These are phyloP conservation scores for Cactoblastis cactorum DNA, from an alignment of 2,888 invertebrate species.

Conservation along the genomic window DNA sequence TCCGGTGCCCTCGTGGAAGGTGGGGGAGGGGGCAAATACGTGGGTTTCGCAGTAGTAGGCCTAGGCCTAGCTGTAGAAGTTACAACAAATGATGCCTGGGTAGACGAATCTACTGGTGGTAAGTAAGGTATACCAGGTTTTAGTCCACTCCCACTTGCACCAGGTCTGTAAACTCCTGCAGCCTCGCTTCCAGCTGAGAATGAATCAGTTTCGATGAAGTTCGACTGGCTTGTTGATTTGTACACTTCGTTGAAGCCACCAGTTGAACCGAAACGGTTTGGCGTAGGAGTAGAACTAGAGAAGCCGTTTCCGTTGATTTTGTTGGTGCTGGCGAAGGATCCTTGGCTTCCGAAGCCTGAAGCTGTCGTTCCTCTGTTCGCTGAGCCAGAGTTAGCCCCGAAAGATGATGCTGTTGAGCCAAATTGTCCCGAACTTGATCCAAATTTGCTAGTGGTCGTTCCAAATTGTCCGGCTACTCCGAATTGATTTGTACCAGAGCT, in stretches of 20 bases:
- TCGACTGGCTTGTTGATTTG: conserved; percentile 53
- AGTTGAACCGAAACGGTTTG: conserved; percentile 34
- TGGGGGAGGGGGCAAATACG: conserved; percentile 45
- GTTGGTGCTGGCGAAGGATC: conserved; percentile 17
- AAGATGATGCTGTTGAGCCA: conserved; percentile 15
- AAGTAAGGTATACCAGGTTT: conserved; percentile 74
- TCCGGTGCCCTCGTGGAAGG: no score
- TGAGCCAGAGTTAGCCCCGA: conserved; percentile 24
- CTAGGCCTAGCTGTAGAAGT: conserved; percentile 41
- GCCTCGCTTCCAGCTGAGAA: conserved; percentile 59
- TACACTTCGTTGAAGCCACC: conserved; percentile 42
- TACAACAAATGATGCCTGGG: conserved; percentile 46
- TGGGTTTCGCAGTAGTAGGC: conserved; percentile 49
- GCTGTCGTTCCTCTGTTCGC: conserved; percentile 25
- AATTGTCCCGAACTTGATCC: conserved; percentile 14
- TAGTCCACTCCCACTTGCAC: conserved; percentile 40
- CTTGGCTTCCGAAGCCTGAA: conserved; percentile 29
- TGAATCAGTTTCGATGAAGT: conserved; percentile 58
- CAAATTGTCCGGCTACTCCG: conserved; percentile 19
- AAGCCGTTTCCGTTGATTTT: conserved; percentile 23
- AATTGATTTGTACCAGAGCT: conserved; percentile 16
- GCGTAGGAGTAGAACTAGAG: conserved; percentile 30
- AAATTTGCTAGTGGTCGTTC: conserved; percentile 9
- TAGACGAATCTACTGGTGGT: conserved; percentile 55
- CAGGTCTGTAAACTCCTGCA: conserved; percentile 53